Evolutionary conservation across 2,797 vertebrate species (phyloP).

Genomic region (Onychomys torridus): DNA sequence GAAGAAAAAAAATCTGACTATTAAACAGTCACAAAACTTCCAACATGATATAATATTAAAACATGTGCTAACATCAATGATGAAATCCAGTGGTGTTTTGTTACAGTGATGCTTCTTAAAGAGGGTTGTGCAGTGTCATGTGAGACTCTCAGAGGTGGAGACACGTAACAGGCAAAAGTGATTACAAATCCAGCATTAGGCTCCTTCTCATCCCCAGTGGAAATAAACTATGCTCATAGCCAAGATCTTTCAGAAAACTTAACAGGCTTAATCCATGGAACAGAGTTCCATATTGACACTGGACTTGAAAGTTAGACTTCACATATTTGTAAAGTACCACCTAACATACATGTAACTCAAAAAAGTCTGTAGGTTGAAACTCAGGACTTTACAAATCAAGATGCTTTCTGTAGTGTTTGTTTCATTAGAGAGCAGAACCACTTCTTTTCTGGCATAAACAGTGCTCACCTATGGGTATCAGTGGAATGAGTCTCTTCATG

Average conservation of each 20-base stretch:
- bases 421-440: neutral
- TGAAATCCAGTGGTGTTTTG: neutral
- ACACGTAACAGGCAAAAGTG: neutral
- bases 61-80: neutral
- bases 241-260: neutral
- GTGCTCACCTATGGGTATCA: rapidly evolving
- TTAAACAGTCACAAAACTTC: neutral
- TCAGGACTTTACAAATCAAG: neutral
- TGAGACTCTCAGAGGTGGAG: neutral
- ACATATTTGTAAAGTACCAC: neutral
- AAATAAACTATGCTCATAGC: neutral
- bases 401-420: neutral
- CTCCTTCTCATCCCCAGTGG: neutral
- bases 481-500: neutral
- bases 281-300: neutral
- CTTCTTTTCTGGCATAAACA: neutral
- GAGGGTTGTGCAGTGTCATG: neutral
- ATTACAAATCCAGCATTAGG: neutral
- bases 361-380: neutral
- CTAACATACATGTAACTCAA: neutral
- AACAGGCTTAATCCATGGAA: neutral
- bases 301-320: neutral
- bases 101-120: neutral
- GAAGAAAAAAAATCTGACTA: neutral
- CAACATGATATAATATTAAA: neutral